Evolutionary conservation across 2,888 invertebrate species (phyloP).

Genomic region (Chromoteleia sp.): DNA sequence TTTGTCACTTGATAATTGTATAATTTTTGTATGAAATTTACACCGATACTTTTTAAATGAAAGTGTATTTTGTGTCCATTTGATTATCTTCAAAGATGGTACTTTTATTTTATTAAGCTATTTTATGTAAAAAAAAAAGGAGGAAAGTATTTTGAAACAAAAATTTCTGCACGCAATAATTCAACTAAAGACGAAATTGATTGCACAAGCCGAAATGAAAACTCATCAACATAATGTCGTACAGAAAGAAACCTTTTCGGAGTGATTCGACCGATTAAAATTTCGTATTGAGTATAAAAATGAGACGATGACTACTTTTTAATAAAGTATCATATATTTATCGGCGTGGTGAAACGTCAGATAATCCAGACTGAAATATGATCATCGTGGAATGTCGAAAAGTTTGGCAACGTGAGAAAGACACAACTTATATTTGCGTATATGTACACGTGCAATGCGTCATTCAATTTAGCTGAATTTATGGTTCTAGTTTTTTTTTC

Average conservation of each 20-base stretch:
- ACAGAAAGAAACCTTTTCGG: slow-evolving; percentile 41
- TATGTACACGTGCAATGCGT: slow-evolving; percentile 64
- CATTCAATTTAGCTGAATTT: slow-evolving; percentile 65
- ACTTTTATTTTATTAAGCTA: no score
- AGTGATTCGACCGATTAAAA: slow-evolving; percentile 58
- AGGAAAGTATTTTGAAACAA: not conserved
- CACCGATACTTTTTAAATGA: no score
- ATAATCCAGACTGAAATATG: slow-evolving; percentile 68
- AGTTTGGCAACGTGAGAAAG: slow-evolving; percentile 68
- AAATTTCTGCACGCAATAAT: not conserved
- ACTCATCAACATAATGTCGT: slow-evolving; percentile 54
- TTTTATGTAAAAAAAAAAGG: no score
- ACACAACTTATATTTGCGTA: slow-evolving; percentile 60
- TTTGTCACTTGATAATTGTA: no score
- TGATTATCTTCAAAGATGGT: no score
- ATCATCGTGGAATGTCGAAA: slow-evolving; percentile 70
- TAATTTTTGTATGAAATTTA: no score
- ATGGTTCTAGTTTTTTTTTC: slow-evolving; percentile 63
- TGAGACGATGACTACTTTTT: slow-evolving; percentile 66
- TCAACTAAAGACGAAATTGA: slow-evolving; percentile 11
- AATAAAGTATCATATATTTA: slow-evolving; percentile 69
- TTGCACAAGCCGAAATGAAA: slow-evolving; percentile 49
- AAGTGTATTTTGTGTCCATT: no score
- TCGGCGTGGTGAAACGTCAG: slow-evolving; percentile 66
- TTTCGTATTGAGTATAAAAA: slow-evolving; percentile 61